Base-by-base conservation (phyloP, 2,797 vertebrate species). In the Labroides dimidiatus region DNA sequence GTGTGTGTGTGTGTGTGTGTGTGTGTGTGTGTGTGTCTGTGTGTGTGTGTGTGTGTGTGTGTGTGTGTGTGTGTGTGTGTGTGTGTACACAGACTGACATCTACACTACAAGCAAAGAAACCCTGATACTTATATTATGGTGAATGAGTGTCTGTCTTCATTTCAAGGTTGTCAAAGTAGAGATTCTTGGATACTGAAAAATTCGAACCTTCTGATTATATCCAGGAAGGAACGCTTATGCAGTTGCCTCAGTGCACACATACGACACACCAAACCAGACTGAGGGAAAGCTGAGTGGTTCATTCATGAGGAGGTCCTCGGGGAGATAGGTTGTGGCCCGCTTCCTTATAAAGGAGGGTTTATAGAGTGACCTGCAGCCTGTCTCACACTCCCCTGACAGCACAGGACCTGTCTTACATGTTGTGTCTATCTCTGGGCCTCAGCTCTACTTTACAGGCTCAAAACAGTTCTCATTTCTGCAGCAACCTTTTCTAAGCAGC, bases 321-420 rank as follows among this genome's bases (percentile, higher is more conserved):
- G 88, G 88, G 87, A 90, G 81, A 85, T 47, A 64, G 64, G 76
- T 78, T 89, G 77, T 77, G 80, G 74, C 83, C 82, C 16, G 73
- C 65, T 82, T 70, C 75, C 80, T 87, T 77, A 91, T 91, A 91
- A 92, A 90, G 84, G 70, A 85, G 74, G 83, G 74, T 90, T 93
- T 90, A 90, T 91, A 61, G 81, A 65, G 62, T 75, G 70, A 73
- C 75, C 75, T 64, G 84, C 61, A 72, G 72, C 69, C 75, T 60
- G 84, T 84, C 80, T 86, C 71, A 54, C 80, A 66, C 75, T 76
- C 57, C 63, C 21, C 72, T 60, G 50, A 81, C 80, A 59, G 53
- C 78, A 66, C 70, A 63, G 42, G 33, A 67, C 76, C 58, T 52
- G 63, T 74, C 58, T 59, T 12, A 73, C 60, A 80, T 77, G 63